Evolutionary conservation across 2,113 vertebrate species (phyloP), one percentile per base, ranked within the genome.

Genomic region (Rhinoptilus africanus): DNA sequence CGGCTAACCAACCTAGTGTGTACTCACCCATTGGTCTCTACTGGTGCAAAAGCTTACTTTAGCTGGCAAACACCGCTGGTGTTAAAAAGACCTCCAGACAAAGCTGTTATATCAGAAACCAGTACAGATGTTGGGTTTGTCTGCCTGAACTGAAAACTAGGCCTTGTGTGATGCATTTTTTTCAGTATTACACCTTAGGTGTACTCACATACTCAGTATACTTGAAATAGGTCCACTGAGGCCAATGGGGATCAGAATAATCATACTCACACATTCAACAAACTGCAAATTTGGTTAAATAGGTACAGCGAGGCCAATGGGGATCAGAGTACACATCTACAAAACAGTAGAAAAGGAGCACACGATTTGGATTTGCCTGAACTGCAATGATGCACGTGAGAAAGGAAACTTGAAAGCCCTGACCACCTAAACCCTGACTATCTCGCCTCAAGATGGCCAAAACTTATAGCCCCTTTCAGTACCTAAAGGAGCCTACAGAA

Each of bases 401-500:
- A 88, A 66, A 63, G 20, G 23, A 35, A 80, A 43, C 11, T 28
- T 50, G n/a, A 54, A 72, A 53, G n/a, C 17, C 19, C 10, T 18
- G 48, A 53, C 7, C 14, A 34, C 64, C 50, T 27, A 39, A 74
- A 74, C 5, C 21, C 63, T 56, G 47, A 20, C 27, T 45, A 27
- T 16, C 15, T 41, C 47, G 26, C 28, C 47, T 84, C 1, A 0
- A 45, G 27, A 48, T 2, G 10, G n/a, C 19, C 43, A n/a, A 51
- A 88, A 57, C 8, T 48, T 48, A 22, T 22, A 48, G 21, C 21
- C 21, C 47, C 47, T 48, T 48, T 21, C 47, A 48, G 47, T 48
- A 48, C 47, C 21, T 41, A 48, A 48, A 21, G 47, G 20, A 21
- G 10, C 47, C 47, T 22, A 48, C 47, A 48, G 47, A 19, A 48